phyloP scores from a whole-genome alignment of 1,140 invertebrate genomes.

The Linepithema humile region DNA sequence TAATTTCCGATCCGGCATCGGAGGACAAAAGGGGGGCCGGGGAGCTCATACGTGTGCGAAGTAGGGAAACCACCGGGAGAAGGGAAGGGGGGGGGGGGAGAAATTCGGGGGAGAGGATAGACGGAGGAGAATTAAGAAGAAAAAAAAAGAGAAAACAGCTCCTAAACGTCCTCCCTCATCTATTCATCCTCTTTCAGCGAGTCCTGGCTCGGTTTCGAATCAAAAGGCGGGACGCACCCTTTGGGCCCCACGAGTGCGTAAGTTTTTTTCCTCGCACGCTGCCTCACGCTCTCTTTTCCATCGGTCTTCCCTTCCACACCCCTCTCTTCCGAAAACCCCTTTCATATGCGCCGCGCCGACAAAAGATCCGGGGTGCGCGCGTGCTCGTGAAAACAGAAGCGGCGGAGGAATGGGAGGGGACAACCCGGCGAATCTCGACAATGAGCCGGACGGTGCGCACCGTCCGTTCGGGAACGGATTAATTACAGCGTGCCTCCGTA shows the following conservation, averaged over 20 bases:
- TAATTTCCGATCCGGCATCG: conserved; percentile 76
- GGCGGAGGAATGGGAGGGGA: neutral
- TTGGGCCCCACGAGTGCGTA: conserved; percentile 73
- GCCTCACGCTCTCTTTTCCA: conserved; percentile 43
- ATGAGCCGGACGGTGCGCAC: conserved; percentile 66
- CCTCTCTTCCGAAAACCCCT: conserved; percentile 59
- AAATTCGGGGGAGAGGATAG: neutral
- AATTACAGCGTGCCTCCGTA: conserved; percentile 80
- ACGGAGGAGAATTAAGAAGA: conserved; percentile 33
- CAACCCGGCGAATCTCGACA: conserved; percentile 52
- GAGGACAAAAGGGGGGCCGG: conserved; percentile 79
- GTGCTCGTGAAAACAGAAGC: conserved; percentile 72
- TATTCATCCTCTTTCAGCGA: conserved; percentile 77
- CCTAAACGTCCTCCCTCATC: conserved; percentile 81
- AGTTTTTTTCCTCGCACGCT: conserved; percentile 72
- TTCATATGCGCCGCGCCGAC: conserved; percentile 77
- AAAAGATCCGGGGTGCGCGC: conserved; percentile 77
- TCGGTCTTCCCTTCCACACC: neutral
- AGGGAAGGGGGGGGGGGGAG: neutral
- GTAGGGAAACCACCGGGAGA: conserved; percentile 19
- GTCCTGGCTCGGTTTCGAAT: conserved; percentile 76
- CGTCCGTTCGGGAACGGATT: conserved; percentile 76
- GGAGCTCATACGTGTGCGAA: conserved; percentile 57
- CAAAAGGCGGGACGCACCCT: conserved; percentile 81
- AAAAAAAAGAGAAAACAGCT: conserved; percentile 72